A percentile compares a stretch with the other conserved stretches of the same genome.
phyloP scores from a whole-genome alignment of 2,113 vertebrate genomes.

The Pavo muticus region DNA sequence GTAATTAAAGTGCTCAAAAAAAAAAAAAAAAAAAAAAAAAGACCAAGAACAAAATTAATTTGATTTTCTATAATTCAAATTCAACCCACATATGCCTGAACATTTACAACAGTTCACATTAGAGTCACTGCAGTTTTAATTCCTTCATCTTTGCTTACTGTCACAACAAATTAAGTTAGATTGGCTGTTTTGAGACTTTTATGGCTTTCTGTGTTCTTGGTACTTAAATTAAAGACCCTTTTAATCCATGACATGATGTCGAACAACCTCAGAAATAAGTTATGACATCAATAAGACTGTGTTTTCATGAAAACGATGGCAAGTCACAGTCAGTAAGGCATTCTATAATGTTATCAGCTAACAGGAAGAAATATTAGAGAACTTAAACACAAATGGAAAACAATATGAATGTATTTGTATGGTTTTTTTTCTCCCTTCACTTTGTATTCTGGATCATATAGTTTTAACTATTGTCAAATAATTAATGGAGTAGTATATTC shows the following conservation, averaged over 20 bases:
- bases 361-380: neutral
- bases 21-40: neutral
- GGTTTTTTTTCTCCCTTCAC: neutral
- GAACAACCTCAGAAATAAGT: slow-evolving; percentile 30
- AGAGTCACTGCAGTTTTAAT: slow-evolving; percentile 28
- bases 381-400: neutral
- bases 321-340: slow-evolving; percentile 31
- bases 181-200: slow-evolving; percentile 40
- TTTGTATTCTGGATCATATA: neutral
- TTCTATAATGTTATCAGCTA: neutral
- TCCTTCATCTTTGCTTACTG: slow-evolving; percentile 39
- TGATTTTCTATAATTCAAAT: slow-evolving; percentile 36
- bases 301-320: neutral
- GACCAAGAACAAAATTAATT: neutral
- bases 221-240: slow-evolving; percentile 24
- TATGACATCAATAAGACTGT: slow-evolving; percentile 44
- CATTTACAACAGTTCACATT: slow-evolving; percentile 23
- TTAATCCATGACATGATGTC: neutral
- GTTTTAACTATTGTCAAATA: neutral
- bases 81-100: neutral
- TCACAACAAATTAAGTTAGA: slow-evolving; percentile 57
- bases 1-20: neutral
- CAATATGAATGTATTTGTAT: neutral
- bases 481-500: neutral
- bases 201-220: slow-evolving; percentile 13